Percentiles rank a stretch among this genome's conserved stretches.
Conservation (phyloP, 2,113 vertebrate genomes). For the Pluvialis apricaria region DNA sequence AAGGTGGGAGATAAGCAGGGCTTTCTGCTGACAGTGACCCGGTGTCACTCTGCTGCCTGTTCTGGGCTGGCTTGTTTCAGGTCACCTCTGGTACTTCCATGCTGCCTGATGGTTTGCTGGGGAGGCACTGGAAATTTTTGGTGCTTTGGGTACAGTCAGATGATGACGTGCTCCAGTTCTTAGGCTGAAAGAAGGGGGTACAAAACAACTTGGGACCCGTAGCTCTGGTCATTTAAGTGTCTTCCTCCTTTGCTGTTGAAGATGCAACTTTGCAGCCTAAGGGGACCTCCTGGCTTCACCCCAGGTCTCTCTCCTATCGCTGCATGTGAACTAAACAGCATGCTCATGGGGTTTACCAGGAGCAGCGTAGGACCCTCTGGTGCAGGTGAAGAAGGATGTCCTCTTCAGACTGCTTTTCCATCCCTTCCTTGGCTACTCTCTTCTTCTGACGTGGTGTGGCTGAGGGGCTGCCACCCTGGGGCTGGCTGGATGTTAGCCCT, state of each 20-base stretch:
- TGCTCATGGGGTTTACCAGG: neutral
- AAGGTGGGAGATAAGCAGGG: neutral
- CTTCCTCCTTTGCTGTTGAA: neutral
- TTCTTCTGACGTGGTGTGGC: rapidly evolving
- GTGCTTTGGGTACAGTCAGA: neutral
- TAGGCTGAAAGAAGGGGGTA: neutral
- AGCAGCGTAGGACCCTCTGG: rapidly evolving
- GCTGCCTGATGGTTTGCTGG: neutral
- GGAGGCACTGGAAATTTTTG: neutral
- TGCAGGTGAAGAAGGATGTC: neutral
- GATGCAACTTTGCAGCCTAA: neutral
- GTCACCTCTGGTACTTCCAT: neutral
- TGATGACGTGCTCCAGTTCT: neutral
- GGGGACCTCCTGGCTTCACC: neutral
- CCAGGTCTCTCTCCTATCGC: neutral
- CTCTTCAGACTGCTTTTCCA: neutral
- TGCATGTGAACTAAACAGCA: neutral
- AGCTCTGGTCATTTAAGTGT: neutral
- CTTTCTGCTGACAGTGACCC: neutral
- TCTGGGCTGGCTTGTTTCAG: neutral
- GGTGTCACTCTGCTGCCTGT: rapidly evolving
- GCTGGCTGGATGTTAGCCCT: neutral
- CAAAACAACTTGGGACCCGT: neutral
- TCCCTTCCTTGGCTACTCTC: neutral
- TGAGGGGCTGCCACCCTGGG: neutral